Evolutionary conservation across 2,888 invertebrate species (phyloP), one percentile per base, ranked within the genome.

Genomic region (Linnaemya vulpina): DNA sequence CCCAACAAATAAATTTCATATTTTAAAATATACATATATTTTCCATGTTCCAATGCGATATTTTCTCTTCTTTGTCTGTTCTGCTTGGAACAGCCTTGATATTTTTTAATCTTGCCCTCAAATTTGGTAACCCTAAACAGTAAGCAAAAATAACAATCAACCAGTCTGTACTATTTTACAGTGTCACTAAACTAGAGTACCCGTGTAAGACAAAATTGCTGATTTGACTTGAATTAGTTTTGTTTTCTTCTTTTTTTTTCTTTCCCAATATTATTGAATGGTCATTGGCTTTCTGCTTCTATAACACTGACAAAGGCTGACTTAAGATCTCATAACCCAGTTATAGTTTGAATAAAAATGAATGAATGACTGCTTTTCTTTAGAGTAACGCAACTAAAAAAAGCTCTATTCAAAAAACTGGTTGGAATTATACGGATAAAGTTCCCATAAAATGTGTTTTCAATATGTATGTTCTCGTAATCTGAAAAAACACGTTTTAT

Each of bases 311-410:
- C n/a, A n/a, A 20, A 25, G 20, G 55, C 38, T 51, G 51, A 40
- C 51, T 78, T 43, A 71, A 68, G 76, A 51, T 84, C 80, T 43
- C 80, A 71, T 84, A 84, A 84, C 84, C 84, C 46, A 84, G 71
- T 80, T 84, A 40, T 40, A 40, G 70, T 70, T 67, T 40, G 55
- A 63, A 38, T 15, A 65, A 43, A 67, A 76, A 67, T 77, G 46
- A 25, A 58, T 74, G 60, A 71, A 71, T 55, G 71, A 79, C 71
- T 78, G 60, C 43, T 65, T 79, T 49, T 73, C 38, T 79, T 70
- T 46, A 46, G 15, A 65, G 40, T 11, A 79, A 71, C 30, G 63
- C 5, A 3, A 51, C 30, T 15, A 68, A 68, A 60, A 63, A 15
- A 46, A 43, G 20, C 30, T 53, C 55, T 55, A 43, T 51, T 40